Evolutionary conservation across 1,140 invertebrate species (phyloP), one percentile per base, ranked within the genome.

Genomic region (Palaemon carinicauda): DNA sequence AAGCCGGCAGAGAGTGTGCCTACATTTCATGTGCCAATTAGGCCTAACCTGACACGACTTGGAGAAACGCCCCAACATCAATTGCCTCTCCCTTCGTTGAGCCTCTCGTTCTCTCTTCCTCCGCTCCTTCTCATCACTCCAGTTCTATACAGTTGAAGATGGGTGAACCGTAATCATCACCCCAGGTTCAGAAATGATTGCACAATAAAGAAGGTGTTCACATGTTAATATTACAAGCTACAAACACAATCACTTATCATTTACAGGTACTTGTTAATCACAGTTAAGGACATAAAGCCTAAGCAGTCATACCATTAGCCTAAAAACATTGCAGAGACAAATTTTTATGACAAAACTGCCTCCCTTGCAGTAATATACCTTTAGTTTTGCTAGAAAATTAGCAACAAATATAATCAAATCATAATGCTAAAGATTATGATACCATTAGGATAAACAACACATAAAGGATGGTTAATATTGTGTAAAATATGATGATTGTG

Each of bases 71-170:
- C 89, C 89, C 50, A 89, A 83, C 82, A 86, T 51, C 78, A 89
- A 75, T 54, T 88, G 89, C 33, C 89, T 87, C 80, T 89, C 89
- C 50, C 80, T 54, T 12, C 89, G 89, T 74, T 79, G 86, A 29
- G 87, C 82, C 52, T 89, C 89, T 17, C 89, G 78, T 74, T 89
- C 89, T 74, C 80, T 75, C 54, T 83, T 69, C 56, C 80, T 87
- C 14, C 89, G 82, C 74, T 89, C 89, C 82, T 89, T 89, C 80
- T 89, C 89, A 69, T 89, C 89, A 83, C 80, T 89, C 89, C 89
- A 89, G 81, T 60, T 87, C 89, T 89, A 78, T 73, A 54, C 53
- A 51, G 53, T 60, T 52, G 78, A 41, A 27, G 71, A 53, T 79
- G 77, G 50, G 52, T 79, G 77, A 53, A 31, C 54, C 12, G 73